Conservation (phyloP, 1,140 invertebrate genomes). For the Aphaenogaster floridana region DNA sequence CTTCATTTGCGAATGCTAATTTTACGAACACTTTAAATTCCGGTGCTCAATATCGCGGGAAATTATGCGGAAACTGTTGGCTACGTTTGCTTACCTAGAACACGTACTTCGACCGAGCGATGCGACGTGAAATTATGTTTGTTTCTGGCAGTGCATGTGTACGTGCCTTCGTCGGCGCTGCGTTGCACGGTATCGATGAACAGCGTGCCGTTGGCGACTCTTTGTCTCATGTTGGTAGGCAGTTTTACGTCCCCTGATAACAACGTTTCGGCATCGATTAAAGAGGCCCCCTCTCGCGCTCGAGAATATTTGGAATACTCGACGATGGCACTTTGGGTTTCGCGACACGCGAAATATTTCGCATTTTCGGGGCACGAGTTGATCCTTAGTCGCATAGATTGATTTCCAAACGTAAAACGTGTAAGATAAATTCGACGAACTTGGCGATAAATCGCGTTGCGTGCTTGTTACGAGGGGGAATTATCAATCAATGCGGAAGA, state of each 20-base stretch:
- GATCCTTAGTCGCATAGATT: neutral
- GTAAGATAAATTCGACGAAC: neutral
- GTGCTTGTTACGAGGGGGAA: neutral
- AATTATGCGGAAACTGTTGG: conserved; percentile 47
- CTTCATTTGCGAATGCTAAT: conserved; percentile 35
- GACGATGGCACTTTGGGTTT: neutral
- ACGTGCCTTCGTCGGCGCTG: conserved; percentile 89
- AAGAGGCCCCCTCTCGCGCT: neutral
- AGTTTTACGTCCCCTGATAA: conserved; percentile 88
- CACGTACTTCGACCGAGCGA: conserved; percentile 87
- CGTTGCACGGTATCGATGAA: conserved; percentile 89
- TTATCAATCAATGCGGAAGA: conserved; percentile 14
- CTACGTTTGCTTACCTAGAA: conserved; percentile 86
- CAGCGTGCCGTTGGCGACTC: conserved; percentile 90
- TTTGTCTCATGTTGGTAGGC: conserved; percentile 91
- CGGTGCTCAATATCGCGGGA: conserved; percentile 38
- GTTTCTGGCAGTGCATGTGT: conserved; percentile 90
- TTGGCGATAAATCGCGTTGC: neutral
- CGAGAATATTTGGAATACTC: conserved; percentile 23
- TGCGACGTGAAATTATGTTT: conserved; percentile 88
- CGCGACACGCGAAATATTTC: conserved; percentile 5
- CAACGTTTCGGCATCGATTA: conserved; percentile 40
- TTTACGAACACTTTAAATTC: conserved; percentile 45
- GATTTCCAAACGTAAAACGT: conserved; percentile 28
- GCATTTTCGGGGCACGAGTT: neutral